These are phyloP conservation scores for Phalacrocorax pelagicus DNA, from an alignment of 2,113 vertebrate species.

Conservation along the genomic window DNA sequence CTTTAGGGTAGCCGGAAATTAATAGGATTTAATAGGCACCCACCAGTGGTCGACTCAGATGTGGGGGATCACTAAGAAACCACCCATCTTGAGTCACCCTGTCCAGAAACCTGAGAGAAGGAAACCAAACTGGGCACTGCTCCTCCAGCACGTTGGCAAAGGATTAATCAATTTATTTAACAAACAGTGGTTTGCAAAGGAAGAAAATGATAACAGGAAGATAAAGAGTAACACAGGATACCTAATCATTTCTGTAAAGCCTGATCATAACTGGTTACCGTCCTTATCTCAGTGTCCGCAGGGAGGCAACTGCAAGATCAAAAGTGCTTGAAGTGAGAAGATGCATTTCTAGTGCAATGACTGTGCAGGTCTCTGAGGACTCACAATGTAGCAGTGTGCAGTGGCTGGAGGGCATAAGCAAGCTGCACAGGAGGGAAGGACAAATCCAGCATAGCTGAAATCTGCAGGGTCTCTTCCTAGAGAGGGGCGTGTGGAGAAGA, in stretches of 20 bases:
- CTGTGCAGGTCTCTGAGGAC: background rate
- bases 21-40: background rate
- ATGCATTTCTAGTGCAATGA: background rate
- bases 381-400: accelerated
- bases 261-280: background rate
- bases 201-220: conserved; percentile 56
- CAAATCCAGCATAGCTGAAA: background rate
- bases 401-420: background rate
- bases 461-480: background rate
- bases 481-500: background rate
- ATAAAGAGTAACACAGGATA: conserved; percentile 20
- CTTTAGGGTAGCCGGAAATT: background rate
- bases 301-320: background rate
- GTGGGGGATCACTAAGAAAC: background rate
- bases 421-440: background rate
- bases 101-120: background rate
- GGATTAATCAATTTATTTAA: conserved; percentile 15
- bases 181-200: conserved; percentile 6
- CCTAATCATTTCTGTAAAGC: background rate
- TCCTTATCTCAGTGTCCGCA: conserved; percentile 16
- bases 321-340: background rate
- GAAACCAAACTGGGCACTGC: background rate
- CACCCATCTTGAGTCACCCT: background rate
- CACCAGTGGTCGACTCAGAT: background rate
- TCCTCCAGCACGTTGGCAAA: background rate